These are phyloP conservation scores for Riparia riparia DNA, from an alignment of 2,113 vertebrate genomes.

Conservation along the genomic window DNA sequence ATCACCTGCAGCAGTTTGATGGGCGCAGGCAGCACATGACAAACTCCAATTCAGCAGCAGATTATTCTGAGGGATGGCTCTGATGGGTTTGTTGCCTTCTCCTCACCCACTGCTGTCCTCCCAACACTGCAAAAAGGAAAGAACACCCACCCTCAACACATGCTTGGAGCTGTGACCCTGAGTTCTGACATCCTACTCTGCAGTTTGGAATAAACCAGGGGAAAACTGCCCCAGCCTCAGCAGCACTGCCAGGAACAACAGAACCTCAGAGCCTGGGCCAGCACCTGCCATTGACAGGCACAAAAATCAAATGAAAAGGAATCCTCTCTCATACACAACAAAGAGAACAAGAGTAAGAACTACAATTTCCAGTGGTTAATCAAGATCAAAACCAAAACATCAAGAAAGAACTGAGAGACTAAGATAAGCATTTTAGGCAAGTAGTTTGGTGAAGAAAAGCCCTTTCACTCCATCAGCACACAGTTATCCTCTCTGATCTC, in stretches of 20 bases:
- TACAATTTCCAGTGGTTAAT: background rate
- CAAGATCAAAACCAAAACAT: background rate
- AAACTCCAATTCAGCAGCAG: background rate
- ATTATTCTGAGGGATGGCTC: background rate
- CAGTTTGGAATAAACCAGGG: background rate
- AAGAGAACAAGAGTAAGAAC: background rate
- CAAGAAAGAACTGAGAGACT: background rate
- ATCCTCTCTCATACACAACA: background rate
- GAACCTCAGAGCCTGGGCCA: background rate
- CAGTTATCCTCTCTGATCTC: background rate
- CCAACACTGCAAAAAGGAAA: background rate
- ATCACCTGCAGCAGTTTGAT: background rate
- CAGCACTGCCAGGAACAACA: background rate
- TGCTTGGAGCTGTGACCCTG: background rate
- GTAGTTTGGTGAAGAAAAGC: background rate
- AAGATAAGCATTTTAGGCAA: background rate
- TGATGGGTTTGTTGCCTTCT: background rate
- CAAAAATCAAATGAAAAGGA: background rate
- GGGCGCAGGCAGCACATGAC: background rate
- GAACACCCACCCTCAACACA: background rate
- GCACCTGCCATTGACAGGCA: fast-evolving
- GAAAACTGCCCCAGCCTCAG: background rate
- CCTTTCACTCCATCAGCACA: background rate
- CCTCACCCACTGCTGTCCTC: background rate
- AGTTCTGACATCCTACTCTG: background rate